These are phyloP conservation scores for Melanotaenia boesemani DNA, from an alignment of 2,797 vertebrate species.

Conservation along the genomic window DNA sequence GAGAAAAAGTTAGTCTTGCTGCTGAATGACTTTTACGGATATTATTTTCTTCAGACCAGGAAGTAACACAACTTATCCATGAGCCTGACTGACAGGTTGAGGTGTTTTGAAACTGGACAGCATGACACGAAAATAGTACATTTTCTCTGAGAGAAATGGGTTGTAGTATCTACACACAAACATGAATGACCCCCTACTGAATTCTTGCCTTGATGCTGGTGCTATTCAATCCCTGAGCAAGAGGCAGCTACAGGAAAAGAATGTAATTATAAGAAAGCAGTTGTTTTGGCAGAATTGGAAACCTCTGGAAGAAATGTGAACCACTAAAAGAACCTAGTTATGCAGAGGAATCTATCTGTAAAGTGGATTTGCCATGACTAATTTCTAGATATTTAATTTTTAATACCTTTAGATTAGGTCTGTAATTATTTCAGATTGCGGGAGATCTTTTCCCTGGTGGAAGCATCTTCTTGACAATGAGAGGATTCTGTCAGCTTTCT, in stretches of 20 bases:
- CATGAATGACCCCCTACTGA: neutral
- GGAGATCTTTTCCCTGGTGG: too few relatives aligned
- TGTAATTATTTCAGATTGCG: too few relatives aligned
- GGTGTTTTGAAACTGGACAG: neutral
- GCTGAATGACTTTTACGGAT: neutral
- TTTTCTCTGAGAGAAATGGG: neutral
- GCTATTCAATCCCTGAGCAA: neutral
- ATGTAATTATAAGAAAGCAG: neutral
- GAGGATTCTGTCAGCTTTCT: neutral
- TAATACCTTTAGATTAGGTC: neutral
- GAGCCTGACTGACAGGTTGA: constrained; percentile 14
- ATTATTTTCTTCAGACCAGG: neutral
- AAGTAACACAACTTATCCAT: neutral
- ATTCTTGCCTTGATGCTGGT: neutral
- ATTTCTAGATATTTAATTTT: too few relatives aligned
- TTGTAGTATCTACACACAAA: neutral
- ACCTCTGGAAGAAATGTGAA: neutral
- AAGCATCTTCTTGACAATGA: neutral
- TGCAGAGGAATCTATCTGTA: neutral
- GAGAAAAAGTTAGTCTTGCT: constrained; percentile 23
- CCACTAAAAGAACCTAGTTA: neutral
- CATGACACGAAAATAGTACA: constrained; percentile 5
- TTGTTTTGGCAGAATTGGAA: neutral
- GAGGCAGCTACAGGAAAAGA: neutral
- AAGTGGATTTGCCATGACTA: neutral